phyloP scores from a whole-genome alignment of 2,888 invertebrate species.

The Oscheius sp. region DNA sequence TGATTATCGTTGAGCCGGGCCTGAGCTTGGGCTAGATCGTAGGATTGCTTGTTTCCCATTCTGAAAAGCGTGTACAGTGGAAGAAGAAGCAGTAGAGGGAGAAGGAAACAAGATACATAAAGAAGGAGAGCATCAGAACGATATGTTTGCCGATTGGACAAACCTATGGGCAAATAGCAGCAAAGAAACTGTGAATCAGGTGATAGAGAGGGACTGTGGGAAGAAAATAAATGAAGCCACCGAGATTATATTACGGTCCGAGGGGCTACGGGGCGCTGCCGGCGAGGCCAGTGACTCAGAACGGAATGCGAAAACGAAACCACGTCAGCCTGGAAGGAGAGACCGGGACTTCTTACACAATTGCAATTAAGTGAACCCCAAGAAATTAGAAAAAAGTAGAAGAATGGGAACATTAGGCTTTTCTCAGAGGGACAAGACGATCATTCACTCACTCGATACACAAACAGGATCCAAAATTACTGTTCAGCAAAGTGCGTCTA shows the following conservation, averaged over 20 bases:
- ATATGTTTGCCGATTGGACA: constrained; percentile 29
- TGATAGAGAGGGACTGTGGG: not conserved
- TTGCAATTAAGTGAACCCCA: too few relatives aligned
- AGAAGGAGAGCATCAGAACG: constrained; percentile 7
- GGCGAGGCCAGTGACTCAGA: constrained; percentile 27
- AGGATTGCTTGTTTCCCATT: constrained; percentile 31
- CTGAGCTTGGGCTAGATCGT: constrained; percentile 27
- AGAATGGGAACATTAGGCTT: too few relatives aligned
- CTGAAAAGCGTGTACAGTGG: not conserved
- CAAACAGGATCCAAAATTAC: too few relatives aligned
- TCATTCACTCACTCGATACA: too few relatives aligned
- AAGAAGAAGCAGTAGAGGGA: not conserved
- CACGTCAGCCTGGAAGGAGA: constrained; percentile 21
- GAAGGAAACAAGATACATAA: not conserved
- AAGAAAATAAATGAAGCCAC: not conserved
- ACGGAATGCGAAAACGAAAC: constrained; percentile 35
- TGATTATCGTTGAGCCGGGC: constrained; percentile 16
- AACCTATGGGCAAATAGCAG: constrained; percentile 20
- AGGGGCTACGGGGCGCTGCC: not conserved
- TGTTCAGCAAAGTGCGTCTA: too few relatives aligned
- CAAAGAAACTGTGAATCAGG: constrained; percentile 20
- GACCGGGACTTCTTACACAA: not conserved
- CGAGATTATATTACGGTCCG: constrained; percentile 24
- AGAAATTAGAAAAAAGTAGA: too few relatives aligned
- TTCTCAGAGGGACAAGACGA: too few relatives aligned